Percentiles rank a stretch among this genome's conserved stretches.
These are phyloP conservation scores for Maniola hyperantus DNA, from an alignment of 2,888 invertebrate genomes.

Conservation along the genomic window DNA sequence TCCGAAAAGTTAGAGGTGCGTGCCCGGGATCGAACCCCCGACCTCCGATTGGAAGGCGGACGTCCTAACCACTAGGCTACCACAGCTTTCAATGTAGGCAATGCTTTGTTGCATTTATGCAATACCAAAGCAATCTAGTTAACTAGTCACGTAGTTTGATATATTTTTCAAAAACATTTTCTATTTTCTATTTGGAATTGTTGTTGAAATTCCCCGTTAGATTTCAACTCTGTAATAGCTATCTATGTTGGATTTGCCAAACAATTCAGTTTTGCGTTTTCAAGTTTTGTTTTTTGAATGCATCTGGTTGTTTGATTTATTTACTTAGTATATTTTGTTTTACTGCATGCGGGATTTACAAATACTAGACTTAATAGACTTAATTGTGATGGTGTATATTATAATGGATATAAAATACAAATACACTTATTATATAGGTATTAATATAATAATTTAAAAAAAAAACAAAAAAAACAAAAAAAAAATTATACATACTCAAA, in stretches of 20 bases:
- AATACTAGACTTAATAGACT: neutral
- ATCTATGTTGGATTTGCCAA: constrained; percentile 18
- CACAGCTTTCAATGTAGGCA: neutral
- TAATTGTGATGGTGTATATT: neutral
- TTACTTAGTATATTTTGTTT: neutral
- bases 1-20: too few relatives aligned
- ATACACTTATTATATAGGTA: too few relatives aligned
- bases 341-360: neutral
- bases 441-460: too few relatives aligned
- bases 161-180: constrained; percentile 12
- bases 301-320: neutral
- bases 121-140: neutral
- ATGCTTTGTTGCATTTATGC: neutral
- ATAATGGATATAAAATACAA: neutral
- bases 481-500: too few relatives aligned
- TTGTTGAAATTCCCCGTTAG: constrained; percentile 12
- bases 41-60: too few relatives aligned
- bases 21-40: too few relatives aligned
- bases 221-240: constrained; percentile 15
- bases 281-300: constrained; percentile 6
- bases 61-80: too few relatives aligned
- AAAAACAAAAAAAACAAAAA: too few relatives aligned
- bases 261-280: constrained; percentile 14
- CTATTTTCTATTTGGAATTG: constrained; percentile 3
- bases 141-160: neutral